A percentile compares a stretch with the other conserved stretches of the same genome.
These are phyloP conservation scores for Dermochelys coriacea DNA, from an alignment of 2,797 vertebrate species.

Conservation along the genomic window DNA sequence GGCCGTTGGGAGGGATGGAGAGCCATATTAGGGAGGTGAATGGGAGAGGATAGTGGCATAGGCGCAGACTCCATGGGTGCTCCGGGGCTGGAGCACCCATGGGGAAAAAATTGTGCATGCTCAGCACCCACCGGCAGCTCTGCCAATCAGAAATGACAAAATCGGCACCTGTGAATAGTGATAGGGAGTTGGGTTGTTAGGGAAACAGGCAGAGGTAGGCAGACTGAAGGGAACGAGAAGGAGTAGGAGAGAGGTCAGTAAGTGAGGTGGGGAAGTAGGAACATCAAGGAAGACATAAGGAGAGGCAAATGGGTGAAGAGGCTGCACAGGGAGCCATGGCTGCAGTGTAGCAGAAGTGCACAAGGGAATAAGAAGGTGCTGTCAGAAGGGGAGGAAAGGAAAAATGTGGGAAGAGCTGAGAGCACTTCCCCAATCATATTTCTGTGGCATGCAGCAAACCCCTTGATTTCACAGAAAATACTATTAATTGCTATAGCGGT, in stretches of 20 bases:
- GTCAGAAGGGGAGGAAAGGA: neutral
- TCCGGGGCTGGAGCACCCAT: no score
- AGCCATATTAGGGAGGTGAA: neutral
- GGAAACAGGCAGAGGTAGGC: neutral
- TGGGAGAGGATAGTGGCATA: neutral
- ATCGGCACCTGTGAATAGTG: no score
- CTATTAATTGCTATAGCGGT: fast-evolving
- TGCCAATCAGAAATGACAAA: no score
- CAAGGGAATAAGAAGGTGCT: neutral
- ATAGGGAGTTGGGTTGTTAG: neutral
- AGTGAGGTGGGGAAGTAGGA: neutral
- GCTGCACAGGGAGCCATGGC: neutral
- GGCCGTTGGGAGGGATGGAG: neutral
- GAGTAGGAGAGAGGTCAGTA: neutral
- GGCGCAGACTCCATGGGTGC: no score
- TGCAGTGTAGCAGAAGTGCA: neutral
- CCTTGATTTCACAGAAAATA: fast-evolving
- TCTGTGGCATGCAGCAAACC: neutral
- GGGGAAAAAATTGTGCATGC: no score
- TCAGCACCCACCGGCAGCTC: no score
- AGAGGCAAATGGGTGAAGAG: neutral
- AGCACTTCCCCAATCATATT: neutral
- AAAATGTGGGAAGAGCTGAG: neutral
- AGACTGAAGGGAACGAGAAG: neutral
- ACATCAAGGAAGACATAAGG: neutral